Conservation (phyloP, 2,888 invertebrate genomes). For the Siphonodentalium dalli region DNA sequence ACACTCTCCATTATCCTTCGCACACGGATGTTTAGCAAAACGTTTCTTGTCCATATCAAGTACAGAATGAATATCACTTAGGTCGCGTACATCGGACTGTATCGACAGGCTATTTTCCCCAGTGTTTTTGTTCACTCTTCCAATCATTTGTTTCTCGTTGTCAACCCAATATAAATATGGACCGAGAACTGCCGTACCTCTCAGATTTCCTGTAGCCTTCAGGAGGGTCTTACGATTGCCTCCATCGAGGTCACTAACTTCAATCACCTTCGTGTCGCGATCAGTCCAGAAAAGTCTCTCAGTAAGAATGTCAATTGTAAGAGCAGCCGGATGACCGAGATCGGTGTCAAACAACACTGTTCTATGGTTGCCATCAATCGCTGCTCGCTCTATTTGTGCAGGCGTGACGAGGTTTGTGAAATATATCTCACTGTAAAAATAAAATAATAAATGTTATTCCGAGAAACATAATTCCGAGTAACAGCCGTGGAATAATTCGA, state of each 20-base stretch:
- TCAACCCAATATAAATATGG: slow-evolving; percentile 79
- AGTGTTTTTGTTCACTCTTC: slow-evolving; percentile 74
- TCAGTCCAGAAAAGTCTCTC: slow-evolving; percentile 87
- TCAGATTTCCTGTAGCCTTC: slow-evolving; percentile 73
- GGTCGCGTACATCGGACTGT: slow-evolving; percentile 70
- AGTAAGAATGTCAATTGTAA: slow-evolving; percentile 67
- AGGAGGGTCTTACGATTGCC: slow-evolving; percentile 65
- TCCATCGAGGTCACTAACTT: slow-evolving; percentile 82
- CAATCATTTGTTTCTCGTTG: slow-evolving; percentile 74
- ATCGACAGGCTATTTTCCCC: slow-evolving; percentile 73
- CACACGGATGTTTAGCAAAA: slow-evolving; percentile 53
- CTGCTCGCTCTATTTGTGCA: slow-evolving; percentile 80
- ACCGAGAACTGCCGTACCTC: slow-evolving; percentile 73
- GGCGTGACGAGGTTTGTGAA: slow-evolving; percentile 85
- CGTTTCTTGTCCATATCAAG: slow-evolving; percentile 41
- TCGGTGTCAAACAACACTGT: slow-evolving; percentile 53
- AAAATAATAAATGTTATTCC: too few species aligned
- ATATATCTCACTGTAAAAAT: slow-evolving; percentile 68
- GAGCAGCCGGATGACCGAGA: slow-evolving; percentile 58
- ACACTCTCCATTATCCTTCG: slow-evolving; percentile 80
- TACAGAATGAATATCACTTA: slow-evolving; percentile 73
- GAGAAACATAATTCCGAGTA: too few species aligned
- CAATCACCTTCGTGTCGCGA: slow-evolving; percentile 74
- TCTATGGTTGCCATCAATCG: slow-evolving; percentile 76
- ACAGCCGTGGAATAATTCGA: too few species aligned